These are phyloP conservation scores for Monodelphis domestica DNA, from an alignment of 2,797 vertebrate species.

Conservation along the genomic window DNA sequence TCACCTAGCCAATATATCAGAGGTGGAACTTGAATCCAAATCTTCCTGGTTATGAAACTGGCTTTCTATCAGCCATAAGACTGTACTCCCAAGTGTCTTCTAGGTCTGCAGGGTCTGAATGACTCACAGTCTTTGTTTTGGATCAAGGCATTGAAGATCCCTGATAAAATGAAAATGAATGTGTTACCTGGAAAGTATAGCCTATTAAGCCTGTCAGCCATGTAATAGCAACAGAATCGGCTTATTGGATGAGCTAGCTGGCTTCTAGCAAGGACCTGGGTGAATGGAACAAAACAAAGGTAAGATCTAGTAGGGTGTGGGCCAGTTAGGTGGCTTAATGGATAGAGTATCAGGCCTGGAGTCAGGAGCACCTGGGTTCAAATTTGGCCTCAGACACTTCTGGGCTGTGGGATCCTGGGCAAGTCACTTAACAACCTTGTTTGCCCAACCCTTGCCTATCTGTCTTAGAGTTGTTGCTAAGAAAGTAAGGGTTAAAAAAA, in stretches of 20 bases:
- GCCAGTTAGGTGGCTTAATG: too few relatives aligned
- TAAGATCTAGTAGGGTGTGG: background rate
- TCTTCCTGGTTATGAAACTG: background rate
- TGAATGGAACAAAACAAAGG: background rate
- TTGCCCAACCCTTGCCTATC: too few relatives aligned
- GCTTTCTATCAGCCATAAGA: background rate
- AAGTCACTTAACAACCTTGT: too few relatives aligned
- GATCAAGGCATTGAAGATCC: background rate
- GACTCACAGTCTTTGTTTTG: background rate
- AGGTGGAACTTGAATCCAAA: background rate
- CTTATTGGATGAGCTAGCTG: background rate
- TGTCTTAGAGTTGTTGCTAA: too few relatives aligned
- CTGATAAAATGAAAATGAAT: background rate
- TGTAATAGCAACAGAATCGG: background rate
- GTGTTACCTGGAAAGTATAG: background rate
- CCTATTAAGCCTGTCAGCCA: background rate
- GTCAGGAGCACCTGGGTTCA: too few relatives aligned
- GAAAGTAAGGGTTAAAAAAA: too few relatives aligned
- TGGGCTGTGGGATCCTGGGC: too few relatives aligned
- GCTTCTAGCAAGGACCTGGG: background rate
- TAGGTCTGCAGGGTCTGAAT: background rate
- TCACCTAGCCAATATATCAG: background rate
- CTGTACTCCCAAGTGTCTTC: background rate
- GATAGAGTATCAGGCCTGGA: too few relatives aligned
- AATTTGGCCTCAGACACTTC: too few relatives aligned